Conservation (phyloP, 2,113 vertebrate genomes). For the chimpanzee (Pan troglodytes) region NHGRI_mPanTro3-v2.1_pri NC_072398.2:89477001-89477500, state of each 20-base stretch:
- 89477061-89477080: neutral
- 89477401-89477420: neutral
- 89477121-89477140: neutral
- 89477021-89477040: neutral
- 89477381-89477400: neutral
- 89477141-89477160: neutral
- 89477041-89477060: slow-evolving; percentile 9
- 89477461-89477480: neutral
- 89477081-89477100: neutral
- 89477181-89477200: neutral
- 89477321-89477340: neutral
- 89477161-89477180: neutral
- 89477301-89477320: neutral
- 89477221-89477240: neutral
- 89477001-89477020: neutral
- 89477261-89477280: neutral
- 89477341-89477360: neutral
- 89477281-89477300: neutral
- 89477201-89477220: neutral
- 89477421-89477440: neutral
- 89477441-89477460: neutral
- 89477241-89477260: neutral
- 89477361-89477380: neutral
- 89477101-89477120: neutral
- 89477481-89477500: neutral